Conservation (phyloP, 2,797 vertebrate genomes). For the Sebastes kiyomatsui region DNA sequence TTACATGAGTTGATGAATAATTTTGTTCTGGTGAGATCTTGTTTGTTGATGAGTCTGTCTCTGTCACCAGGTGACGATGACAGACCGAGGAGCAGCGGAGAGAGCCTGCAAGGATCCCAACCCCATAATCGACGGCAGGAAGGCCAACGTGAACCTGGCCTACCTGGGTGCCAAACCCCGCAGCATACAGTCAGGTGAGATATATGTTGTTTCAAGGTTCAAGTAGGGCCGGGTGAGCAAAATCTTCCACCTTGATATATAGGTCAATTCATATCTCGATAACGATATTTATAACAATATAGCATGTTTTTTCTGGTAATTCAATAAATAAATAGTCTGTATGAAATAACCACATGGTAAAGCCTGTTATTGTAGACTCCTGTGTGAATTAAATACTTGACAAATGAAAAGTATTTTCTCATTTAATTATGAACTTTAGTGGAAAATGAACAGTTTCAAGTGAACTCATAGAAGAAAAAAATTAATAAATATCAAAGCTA, state of each 20-base stretch:
- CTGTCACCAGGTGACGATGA: conserved; percentile 93
- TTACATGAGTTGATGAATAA: not conserved
- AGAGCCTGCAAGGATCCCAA: conserved; percentile 97
- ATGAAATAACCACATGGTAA: no score
- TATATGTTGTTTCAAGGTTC: not conserved
- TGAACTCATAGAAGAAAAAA: no score
- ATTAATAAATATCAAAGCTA: no score
- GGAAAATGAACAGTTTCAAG: no score
- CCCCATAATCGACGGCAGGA: conserved; percentile 96
- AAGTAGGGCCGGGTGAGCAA: not conserved
- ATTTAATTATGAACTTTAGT: no score
- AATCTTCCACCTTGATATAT: no score
- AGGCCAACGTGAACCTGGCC: conserved; percentile 96
- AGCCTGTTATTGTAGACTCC: fast-evolving
- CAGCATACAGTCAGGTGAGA: conserved; percentile 93
- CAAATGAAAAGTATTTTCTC: no score
- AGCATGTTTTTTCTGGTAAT: no score
- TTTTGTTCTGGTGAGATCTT: not conserved
- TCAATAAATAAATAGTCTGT: no score
- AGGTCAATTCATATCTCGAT: no score
- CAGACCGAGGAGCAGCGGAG: conserved; percentile 91
- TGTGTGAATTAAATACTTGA: no score
- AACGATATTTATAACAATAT: no score
- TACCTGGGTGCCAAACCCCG: conserved; percentile 97
- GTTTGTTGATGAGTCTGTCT: conserved; percentile 3